Conservation (phyloP, 2,797 vertebrate species). For the Enteromius argenteus region DNA sequence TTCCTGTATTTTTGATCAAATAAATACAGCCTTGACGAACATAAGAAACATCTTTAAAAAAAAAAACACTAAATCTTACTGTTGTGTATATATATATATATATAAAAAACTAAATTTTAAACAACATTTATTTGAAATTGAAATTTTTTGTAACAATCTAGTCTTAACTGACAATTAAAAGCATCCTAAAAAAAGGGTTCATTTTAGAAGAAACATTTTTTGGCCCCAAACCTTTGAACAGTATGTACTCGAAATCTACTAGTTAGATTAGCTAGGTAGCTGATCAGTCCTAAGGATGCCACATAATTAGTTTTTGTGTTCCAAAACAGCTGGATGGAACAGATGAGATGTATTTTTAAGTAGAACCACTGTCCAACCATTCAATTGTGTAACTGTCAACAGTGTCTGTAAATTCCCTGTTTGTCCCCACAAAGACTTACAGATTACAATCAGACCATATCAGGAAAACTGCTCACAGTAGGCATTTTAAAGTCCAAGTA, state of each 20-base stretch:
- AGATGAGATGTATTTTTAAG: background rate
- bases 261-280: background rate
- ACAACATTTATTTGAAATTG: background rate
- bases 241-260: background rate
- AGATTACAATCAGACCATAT: background rate
- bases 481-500: background rate
- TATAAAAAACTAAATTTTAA: background rate
- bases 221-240: background rate
- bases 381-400: slow-evolving; percentile 1
- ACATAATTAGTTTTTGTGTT: background rate
- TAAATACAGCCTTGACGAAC: too few species aligned
- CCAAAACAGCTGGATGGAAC: background rate
- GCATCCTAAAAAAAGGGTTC: background rate
- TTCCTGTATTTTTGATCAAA: too few species aligned
- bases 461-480: background rate
- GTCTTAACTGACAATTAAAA: background rate
- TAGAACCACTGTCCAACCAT: background rate
- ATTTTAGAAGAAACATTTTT: background rate
- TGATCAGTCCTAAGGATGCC: background rate
- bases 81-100: too few species aligned
- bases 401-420: background rate
- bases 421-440: background rate
- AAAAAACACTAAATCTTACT: too few species aligned
- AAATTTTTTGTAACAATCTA: background rate
- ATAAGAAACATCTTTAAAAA: too few species aligned